Evolutionary conservation across 2,113 vertebrate genomes (phyloP).

Genomic region (Pseudorectes ferrugineus): DNA sequence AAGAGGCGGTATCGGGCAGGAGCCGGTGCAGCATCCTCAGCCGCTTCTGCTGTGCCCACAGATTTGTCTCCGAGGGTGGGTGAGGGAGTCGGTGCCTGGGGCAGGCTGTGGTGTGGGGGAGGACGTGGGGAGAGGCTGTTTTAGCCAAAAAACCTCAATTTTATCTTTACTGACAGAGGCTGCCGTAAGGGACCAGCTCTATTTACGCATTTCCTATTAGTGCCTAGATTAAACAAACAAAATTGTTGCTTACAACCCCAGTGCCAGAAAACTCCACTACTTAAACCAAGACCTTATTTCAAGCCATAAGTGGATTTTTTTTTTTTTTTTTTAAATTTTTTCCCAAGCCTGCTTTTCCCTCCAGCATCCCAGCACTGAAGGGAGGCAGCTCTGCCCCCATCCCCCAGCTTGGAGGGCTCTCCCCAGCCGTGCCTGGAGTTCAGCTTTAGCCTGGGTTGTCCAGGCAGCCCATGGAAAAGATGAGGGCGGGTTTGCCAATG

Average conservation of each 20-base stretch:
- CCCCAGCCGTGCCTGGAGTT: not conserved
- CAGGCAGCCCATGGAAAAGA: not conserved
- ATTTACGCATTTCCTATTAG: not conserved
- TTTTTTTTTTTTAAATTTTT: not conserved
- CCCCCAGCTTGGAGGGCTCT: not conserved
- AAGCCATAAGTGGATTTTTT: not conserved
- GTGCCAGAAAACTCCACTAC: not conserved
- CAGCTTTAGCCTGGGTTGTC: not conserved
- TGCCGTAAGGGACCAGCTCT: not conserved
- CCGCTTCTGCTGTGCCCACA: not conserved
- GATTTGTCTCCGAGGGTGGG: not conserved
- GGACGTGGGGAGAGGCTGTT: fast-evolving
- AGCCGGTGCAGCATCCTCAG: not conserved
- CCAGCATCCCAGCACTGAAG: not conserved
- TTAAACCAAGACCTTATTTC: not conserved
- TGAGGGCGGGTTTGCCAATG: not conserved
- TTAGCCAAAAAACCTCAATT: not conserved
- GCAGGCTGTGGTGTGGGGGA: not conserved
- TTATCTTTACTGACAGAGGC: not conserved
- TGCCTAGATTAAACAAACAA: not conserved
- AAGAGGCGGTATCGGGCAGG: not conserved
- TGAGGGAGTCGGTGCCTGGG: not conserved
- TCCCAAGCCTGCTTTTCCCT: not conserved
- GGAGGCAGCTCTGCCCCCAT: not conserved
- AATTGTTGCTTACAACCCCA: not conserved